Percentiles rank a stretch among this genome's conserved stretches.
These are phyloP conservation scores for Hippocampus barbouri DNA, from an alignment of 2,113 vertebrate species.

Conservation along the genomic window DNA sequence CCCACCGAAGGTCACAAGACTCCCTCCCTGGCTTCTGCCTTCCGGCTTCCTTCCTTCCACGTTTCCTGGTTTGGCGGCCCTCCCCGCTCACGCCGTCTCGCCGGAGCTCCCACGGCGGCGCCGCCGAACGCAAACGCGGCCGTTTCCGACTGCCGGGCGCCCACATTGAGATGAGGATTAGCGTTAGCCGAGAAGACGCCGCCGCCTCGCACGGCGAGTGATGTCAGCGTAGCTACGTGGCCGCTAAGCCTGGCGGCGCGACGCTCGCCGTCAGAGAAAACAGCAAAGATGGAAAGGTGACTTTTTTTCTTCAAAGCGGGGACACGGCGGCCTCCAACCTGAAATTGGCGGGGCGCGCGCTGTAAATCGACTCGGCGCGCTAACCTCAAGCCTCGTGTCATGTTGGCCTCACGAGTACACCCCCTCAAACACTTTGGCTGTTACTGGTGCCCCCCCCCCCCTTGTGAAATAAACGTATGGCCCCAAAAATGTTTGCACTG, in stretches of 20 bases:
- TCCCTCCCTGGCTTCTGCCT: background rate
- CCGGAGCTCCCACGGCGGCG: constrained; percentile 67
- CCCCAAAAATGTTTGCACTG: too few relatives aligned
- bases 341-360: too few relatives aligned
- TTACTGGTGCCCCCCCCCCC: too few relatives aligned
- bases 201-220: background rate
- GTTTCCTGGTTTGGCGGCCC: constrained; percentile 7
- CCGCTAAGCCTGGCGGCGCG: background rate
- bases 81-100: constrained; percentile 68
- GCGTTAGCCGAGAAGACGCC: background rate
- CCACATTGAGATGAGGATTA: background rate
- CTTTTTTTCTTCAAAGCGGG: too few relatives aligned
- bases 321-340: too few relatives aligned
- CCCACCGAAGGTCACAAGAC: constrained; percentile 73
- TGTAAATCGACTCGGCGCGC: too few relatives aligned
- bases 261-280: too few relatives aligned
- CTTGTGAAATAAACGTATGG: too few relatives aligned
- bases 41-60: background rate
- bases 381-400: too few relatives aligned
- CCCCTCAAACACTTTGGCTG: too few relatives aligned
- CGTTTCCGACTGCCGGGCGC: background rate
- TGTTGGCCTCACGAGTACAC: too few relatives aligned
- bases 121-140: constrained; percentile 33
- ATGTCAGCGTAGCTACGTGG: background rate
- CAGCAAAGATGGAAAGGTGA: too few relatives aligned